Evolutionary conservation across 2,113 vertebrate genomes (phyloP), one percentile per base, ranked within the genome.

Genomic region (Phycodurus eques): DNA sequence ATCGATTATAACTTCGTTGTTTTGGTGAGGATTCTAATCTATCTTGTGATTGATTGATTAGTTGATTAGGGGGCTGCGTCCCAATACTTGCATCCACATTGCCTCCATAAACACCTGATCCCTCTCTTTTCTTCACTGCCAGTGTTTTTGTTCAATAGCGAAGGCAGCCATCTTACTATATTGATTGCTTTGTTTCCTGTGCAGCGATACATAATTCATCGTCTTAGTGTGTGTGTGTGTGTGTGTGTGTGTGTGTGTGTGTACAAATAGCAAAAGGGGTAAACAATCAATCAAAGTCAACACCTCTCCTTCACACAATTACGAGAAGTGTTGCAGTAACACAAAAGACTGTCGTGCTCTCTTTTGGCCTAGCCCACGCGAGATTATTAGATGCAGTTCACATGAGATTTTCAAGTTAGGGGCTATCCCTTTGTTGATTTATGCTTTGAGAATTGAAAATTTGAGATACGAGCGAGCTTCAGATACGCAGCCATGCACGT

Each of bases 101-200:
- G 9, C 44, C 46, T 35, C 12, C 17, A 51, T 46, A 60, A 68
- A 77, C 74, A 70, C 70, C 39, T 20, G 35, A 64, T 64, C 20
- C 12, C 7, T 35, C 20, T 64, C 39, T 64, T 13, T 64, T 66
- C 43, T 22, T 47, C 27, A 7, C 43, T 47, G 64, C 64, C 64
- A 17, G n/a, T 66, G 56, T 60, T 69, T 75, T 54, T 56, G 73
- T 56, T 86, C 81, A 72, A 80, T 76, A 83, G 64, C 19, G 39
- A 72, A 72, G 72, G 67, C 11, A 44, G 70, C 80, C 71, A 59
- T 84, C 78, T 80, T 60, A 39, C 35, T 39, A 57, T 83, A 90
- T 83, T 68, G 87, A 88, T 89, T 78, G 53, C 51, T 80, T 75
- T 54, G 66, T 78, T 86, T 87, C 73, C 74, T 73, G 53, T 54